Conservation (phyloP, 2,888 invertebrate genomes). For the Tricholauxania praeusta region DNA sequence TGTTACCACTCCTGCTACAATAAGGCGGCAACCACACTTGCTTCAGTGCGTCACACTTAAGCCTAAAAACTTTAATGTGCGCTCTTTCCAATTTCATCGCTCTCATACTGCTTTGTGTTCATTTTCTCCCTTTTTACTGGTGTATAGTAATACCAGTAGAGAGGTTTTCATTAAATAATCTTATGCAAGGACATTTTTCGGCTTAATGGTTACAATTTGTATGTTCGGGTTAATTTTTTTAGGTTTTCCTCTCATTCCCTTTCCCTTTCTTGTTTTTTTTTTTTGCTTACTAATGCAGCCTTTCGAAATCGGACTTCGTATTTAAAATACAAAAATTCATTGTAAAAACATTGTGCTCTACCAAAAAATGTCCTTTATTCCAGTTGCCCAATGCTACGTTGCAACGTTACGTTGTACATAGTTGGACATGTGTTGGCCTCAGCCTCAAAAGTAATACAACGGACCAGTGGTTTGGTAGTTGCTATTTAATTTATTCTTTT, state of each 20-base stretch:
- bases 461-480: background rate
- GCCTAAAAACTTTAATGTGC: too few relatives aligned
- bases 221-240: constrained; percentile 3
- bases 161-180: constrained; percentile 26
- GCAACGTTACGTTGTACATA: background rate
- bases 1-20: background rate
- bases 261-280: background rate
- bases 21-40: too few relatives aligned
- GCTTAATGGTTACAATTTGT: constrained; percentile 35
- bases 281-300: background rate
- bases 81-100: too few relatives aligned
- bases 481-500: constrained; percentile 30
- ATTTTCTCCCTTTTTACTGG: background rate
- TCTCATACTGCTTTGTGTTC: too few relatives aligned
- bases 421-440: background rate
- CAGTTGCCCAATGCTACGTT: background rate
- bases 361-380: background rate
- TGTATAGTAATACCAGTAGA: too few relatives aligned
- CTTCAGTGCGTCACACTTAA: too few relatives aligned
- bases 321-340: background rate
- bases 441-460: too few relatives aligned
- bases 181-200: constrained; percentile 38
- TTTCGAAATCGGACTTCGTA: too few relatives aligned
- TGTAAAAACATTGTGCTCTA: background rate
- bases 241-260: background rate